Evolutionary conservation across 2,797 vertebrate species (phyloP).

Genomic region (Periophthalmus magnuspinnatus): DNA sequence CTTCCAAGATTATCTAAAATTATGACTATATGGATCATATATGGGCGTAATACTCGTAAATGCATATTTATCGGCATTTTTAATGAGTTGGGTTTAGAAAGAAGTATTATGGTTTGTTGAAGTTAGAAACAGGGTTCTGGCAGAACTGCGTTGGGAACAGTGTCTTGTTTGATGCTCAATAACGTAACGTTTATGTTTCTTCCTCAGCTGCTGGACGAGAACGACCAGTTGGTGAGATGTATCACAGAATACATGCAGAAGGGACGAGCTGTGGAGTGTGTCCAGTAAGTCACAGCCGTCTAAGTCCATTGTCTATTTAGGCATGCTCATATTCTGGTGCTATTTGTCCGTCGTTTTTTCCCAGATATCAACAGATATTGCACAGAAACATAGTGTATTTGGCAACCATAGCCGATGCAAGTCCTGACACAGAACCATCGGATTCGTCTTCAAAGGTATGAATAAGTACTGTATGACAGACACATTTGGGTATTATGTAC

Average conservation of each 20-base stretch:
- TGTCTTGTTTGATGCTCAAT: background rate
- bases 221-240: slow-evolving; percentile 91
- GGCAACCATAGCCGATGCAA: slow-evolving; percentile 90
- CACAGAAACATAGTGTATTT: slow-evolving; percentile 96
- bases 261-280: slow-evolving; percentile 89
- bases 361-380: slow-evolving; percentile 93
- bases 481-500: background rate
- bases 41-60: no score
- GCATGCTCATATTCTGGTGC: background rate
- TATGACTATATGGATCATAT: no score
- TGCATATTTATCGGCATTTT: no score
- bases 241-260: slow-evolving; percentile 95
- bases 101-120: background rate
- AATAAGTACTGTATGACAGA: background rate
- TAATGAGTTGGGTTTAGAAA: no score
- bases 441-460: slow-evolving; percentile 44
- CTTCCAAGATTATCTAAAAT: background rate
- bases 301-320: background rate
- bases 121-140: background rate
- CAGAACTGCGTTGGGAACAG: background rate
- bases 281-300: slow-evolving; percentile 82
- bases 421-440: slow-evolving; percentile 53
- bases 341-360: background rate
- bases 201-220: slow-evolving; percentile 89
- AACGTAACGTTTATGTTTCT: background rate